phyloP scores from a whole-genome alignment of 2,888 invertebrate species.

The Parnassius apollo region DNA sequence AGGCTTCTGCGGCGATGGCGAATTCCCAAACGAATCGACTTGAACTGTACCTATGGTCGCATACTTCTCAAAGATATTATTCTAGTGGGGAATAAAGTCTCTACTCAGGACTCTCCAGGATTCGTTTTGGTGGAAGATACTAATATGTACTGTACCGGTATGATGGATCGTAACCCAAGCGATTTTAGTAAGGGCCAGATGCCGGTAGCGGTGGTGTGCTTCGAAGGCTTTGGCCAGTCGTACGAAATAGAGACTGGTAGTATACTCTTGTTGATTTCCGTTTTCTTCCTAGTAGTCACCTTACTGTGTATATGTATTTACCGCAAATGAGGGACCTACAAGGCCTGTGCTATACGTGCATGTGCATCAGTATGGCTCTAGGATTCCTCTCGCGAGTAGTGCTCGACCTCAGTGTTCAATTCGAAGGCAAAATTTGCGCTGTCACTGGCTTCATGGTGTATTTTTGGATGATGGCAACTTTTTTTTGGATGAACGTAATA shows the following conservation, averaged over 20 bases:
- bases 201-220: conserved; percentile 66
- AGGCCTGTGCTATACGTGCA: conserved; percentile 84
- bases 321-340: conserved; percentile 83
- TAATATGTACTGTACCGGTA: conserved; percentile 57
- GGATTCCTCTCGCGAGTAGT: conserved; percentile 81
- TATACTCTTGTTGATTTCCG: conserved; percentile 74
- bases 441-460: conserved; percentile 80
- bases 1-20: conserved; percentile 44
- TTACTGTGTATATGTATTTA: conserved; percentile 79
- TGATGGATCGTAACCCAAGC: conserved; percentile 50
- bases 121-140: conserved; percentile 64
- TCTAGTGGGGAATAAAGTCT: conserved; percentile 56
- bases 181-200: conserved; percentile 39
- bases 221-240: conserved; percentile 87
- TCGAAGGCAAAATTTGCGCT: conserved; percentile 67
- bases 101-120: conserved; percentile 58
- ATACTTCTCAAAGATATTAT: conserved; percentile 60
- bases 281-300: conserved; percentile 81
- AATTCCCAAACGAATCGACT: conserved; percentile 32
- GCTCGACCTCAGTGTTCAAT: conserved; percentile 72
- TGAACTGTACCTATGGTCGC: conserved; percentile 58
- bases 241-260: conserved; percentile 61
- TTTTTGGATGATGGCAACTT: conserved; percentile 84
- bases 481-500: conserved; percentile 87
- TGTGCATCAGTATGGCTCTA: conserved; percentile 80